A percentile compares a stretch with the other conserved stretches of the same genome.
phyloP scores from a whole-genome alignment of 2,113 vertebrate genomes.

The Stegastes partitus region DNA sequence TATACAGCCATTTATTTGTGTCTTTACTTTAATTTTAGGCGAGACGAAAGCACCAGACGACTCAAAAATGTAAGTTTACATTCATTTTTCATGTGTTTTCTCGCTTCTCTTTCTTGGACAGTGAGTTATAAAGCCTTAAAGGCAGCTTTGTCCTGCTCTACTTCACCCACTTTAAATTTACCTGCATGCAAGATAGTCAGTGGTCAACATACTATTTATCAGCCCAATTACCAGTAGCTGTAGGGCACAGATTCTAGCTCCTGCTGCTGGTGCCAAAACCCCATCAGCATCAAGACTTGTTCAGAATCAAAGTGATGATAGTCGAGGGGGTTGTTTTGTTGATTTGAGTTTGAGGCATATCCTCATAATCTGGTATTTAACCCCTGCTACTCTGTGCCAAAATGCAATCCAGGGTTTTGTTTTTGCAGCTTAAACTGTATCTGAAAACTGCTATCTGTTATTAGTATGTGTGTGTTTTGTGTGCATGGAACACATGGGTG shows the following conservation, averaged over 20 bases:
- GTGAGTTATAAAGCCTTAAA: neutral
- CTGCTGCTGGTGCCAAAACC: too few species aligned
- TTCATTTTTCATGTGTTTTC: neutral
- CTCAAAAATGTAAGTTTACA: slow-evolving; percentile 94
- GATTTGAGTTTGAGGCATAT: too few species aligned
- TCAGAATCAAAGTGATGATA: too few species aligned
- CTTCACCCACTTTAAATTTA: neutral
- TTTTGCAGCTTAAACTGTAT: neutral
- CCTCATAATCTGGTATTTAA: too few species aligned
- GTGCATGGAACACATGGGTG: slow-evolving; percentile 13
- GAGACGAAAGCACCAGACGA: slow-evolving; percentile 92
- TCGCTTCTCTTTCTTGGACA: too few species aligned
- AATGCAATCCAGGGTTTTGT: neutral
- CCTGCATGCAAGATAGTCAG: too few species aligned
- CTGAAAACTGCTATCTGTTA: neutral
- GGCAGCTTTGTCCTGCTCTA: neutral
- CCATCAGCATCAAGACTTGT: too few species aligned
- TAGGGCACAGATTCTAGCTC: too few species aligned
- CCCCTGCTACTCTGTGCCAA: neutral
- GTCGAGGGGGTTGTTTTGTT: too few species aligned
- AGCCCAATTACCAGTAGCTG: too few species aligned
- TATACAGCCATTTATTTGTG: neutral
- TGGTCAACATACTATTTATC: too few species aligned
- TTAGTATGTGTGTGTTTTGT: neutral
- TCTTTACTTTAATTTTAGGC: slow-evolving; percentile 81